A percentile compares a stretch with the other conserved stretches of the same genome.
phyloP scores from a whole-genome alignment of 2,113 vertebrate species.

The Hystrix brachyura region DNA sequence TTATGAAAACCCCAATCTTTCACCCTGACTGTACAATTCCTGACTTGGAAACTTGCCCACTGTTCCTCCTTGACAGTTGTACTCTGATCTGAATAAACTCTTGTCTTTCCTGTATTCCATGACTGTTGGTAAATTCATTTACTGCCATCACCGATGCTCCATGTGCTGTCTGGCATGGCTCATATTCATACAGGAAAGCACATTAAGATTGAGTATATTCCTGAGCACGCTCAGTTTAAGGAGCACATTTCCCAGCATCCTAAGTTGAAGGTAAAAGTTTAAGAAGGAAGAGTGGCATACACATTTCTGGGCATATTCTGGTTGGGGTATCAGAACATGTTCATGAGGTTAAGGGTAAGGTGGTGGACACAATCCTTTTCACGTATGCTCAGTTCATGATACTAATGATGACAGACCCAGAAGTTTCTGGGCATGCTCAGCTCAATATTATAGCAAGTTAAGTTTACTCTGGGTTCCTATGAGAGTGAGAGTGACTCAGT shows the following conservation, averaged over 20 bases:
- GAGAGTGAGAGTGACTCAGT: neutral
- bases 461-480: neutral
- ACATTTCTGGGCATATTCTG: neutral
- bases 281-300: neutral
- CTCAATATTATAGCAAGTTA: neutral
- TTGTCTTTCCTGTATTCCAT: neutral
- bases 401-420: neutral
- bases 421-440: neutral
- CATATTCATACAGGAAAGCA: neutral
- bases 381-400: neutral
- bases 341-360: neutral
- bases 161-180: neutral
- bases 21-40: neutral
- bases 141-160: neutral
- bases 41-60: neutral
- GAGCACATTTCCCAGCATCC: neutral
- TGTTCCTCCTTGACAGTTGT: neutral
- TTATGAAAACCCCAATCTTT: neutral
- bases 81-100: neutral
- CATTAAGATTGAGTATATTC: neutral
- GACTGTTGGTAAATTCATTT: neutral
- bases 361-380: neutral
- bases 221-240: neutral
- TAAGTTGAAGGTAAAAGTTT: neutral
- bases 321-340: neutral